These are phyloP conservation scores for Drosophila percnosoma DNA, from an alignment of 2,888 invertebrate species.

Conservation along the genomic window DNA sequence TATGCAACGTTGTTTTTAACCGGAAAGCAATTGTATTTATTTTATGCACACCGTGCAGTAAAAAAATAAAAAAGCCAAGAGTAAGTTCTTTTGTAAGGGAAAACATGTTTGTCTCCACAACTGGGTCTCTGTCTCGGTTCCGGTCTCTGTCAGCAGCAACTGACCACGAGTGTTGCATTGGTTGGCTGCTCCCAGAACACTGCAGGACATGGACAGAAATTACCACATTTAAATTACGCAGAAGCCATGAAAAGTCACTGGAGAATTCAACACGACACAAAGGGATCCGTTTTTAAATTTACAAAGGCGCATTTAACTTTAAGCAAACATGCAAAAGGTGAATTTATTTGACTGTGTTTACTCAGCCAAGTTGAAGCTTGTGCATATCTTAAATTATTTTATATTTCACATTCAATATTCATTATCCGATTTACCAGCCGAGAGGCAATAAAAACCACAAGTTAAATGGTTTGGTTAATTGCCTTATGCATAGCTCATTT, in stretches of 20 bases:
- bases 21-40: not conserved
- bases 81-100: constrained; percentile 11
- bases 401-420: not conserved
- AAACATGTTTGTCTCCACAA: constrained; percentile 1
- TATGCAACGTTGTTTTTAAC: not conserved
- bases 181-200: constrained; percentile 1
- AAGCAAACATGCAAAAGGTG: not conserved
- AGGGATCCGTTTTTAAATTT: not conserved
- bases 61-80: no score
- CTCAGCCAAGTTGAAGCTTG: not conserved
- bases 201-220: constrained; percentile 13
- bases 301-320: no score
- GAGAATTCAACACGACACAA: not conserved
- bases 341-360: not conserved
- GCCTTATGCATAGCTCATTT: not conserved
- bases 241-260: not conserved
- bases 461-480: not conserved
- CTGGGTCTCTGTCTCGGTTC: not conserved
- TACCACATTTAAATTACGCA: constrained; percentile 7
- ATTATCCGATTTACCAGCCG: not conserved
- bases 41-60: not conserved
- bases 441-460: not conserved
- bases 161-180: constrained; percentile 1
- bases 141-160: not conserved
- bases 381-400: not conserved